These are phyloP conservation scores for Falco berigora DNA, from an alignment of 2,797 vertebrate species.

Conservation along the genomic window DNA sequence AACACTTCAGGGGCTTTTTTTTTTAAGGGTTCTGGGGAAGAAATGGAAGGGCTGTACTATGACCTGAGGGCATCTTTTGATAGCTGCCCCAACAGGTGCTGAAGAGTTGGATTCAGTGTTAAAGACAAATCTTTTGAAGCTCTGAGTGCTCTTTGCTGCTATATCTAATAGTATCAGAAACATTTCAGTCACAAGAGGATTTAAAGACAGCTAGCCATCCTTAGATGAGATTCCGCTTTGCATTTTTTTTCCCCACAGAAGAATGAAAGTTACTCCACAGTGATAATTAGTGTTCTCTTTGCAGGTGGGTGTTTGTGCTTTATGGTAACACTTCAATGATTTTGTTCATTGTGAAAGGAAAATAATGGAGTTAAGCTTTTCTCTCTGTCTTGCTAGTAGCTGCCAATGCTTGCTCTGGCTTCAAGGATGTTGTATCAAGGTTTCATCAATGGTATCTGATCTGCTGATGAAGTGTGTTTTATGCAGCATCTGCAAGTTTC, in stretches of 20 bases:
- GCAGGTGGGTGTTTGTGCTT: not conserved
- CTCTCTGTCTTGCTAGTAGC: not conserved
- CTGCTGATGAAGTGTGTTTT: not conserved
- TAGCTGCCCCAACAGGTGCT: conserved; percentile 2
- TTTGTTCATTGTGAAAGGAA: not conserved
- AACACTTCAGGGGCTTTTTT: not conserved
- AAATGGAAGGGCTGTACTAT: conserved; percentile 17
- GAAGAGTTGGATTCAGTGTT: not conserved
- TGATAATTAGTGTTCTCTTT: not conserved
- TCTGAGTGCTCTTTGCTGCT: not conserved
- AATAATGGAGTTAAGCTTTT: not conserved
- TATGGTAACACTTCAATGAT: not conserved
- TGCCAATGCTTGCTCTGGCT: not conserved
- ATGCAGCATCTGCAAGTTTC: not conserved
- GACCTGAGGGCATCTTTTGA: conserved; percentile 34
- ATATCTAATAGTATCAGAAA: not conserved
- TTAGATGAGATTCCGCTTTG: not conserved
- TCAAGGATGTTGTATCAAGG: not conserved
- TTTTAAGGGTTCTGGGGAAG: not conserved
- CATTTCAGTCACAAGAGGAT: not conserved
- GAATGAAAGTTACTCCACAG: not conserved
- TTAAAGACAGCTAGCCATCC: not conserved
- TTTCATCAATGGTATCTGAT: not conserved
- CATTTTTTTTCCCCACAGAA: not conserved
- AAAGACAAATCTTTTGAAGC: not conserved